Conservation (phyloP, 2,113 vertebrate species). For the Parus major region DNA sequence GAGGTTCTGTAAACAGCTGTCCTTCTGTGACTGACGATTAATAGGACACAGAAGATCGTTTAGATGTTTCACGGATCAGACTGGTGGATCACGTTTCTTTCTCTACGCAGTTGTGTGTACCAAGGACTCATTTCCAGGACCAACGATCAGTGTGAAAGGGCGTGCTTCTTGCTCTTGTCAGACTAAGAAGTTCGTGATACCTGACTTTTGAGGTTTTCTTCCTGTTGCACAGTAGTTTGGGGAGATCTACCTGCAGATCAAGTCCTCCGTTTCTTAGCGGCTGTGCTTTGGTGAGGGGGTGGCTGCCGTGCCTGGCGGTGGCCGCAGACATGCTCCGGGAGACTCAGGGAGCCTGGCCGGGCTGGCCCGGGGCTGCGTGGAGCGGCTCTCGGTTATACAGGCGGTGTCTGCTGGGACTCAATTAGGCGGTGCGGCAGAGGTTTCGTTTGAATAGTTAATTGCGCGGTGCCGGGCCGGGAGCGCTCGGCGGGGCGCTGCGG, state of each 20-base stretch:
- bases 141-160: not conserved
- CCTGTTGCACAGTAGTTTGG: not conserved
- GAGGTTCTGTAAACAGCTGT: not conserved
- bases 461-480: not conserved
- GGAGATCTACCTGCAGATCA: not conserved
- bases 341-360: not conserved
- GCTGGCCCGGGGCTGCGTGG: not conserved
- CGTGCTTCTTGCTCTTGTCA: not conserved
- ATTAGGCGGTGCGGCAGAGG: not conserved
- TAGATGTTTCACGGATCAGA: not conserved
- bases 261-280: not conserved
- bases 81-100: not conserved
- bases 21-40: not conserved
- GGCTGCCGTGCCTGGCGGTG: not conserved
- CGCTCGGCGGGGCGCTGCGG: not conserved
- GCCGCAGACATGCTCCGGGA: not conserved
- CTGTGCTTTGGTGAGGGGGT: not conserved
- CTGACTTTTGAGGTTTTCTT: not conserved
- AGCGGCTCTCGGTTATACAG: not conserved
- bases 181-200: not conserved
- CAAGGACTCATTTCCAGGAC: not conserved
- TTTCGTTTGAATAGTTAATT: not conserved
- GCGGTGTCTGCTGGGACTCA: not conserved
- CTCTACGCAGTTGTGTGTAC: rapidly evolving
- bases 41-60: not conserved